Percentiles rank a stretch among this genome's conserved stretches.
phyloP scores from a whole-genome alignment of 2,797 vertebrate species.

The Macroramphosus scolopax region DNA sequence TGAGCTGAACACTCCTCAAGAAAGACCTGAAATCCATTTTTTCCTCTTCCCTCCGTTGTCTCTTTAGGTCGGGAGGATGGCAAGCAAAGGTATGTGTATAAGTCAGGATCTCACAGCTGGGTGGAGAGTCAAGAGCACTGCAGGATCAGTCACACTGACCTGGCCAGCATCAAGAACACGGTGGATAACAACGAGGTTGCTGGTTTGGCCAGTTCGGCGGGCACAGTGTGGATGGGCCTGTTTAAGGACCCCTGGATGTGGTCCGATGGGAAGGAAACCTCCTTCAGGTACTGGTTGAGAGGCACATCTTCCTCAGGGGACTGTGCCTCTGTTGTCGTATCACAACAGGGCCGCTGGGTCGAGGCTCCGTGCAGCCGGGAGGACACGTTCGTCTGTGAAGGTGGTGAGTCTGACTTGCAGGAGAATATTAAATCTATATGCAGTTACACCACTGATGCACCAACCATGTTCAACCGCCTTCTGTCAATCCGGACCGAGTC shows the following conservation, averaged over 20 bases:
- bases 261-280: constrained; percentile 21
- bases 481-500: too few species aligned
- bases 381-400: constrained; percentile 34
- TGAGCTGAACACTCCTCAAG: too few species aligned
- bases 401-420: constrained; percentile 44
- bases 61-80: constrained; percentile 1
- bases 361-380: not conserved
- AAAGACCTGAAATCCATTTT: not conserved
- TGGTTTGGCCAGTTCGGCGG: rapidly evolving
- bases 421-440: too few species aligned
- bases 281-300: constrained; percentile 42
- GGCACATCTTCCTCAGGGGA: rapidly evolving
- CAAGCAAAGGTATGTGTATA: rapidly evolving
- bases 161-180: not conserved
- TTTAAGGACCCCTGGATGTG: constrained; percentile 40
- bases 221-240: constrained; percentile 27
- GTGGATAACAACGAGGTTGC: not conserved
- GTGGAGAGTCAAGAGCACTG: constrained; percentile 17
- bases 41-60: not conserved
- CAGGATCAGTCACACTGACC: constrained; percentile 15
- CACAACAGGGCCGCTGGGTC: constrained; percentile 11
- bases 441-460: too few species aligned
- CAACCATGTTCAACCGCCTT: too few species aligned
- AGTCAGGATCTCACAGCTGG: rapidly evolving
- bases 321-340: constrained; percentile 1